A percentile compares a stretch with the other conserved stretches of the same genome.
Evolutionary conservation across 2,797 vertebrate genomes (phyloP).

Genomic region (Stomatorhinus walkeri): DNA sequence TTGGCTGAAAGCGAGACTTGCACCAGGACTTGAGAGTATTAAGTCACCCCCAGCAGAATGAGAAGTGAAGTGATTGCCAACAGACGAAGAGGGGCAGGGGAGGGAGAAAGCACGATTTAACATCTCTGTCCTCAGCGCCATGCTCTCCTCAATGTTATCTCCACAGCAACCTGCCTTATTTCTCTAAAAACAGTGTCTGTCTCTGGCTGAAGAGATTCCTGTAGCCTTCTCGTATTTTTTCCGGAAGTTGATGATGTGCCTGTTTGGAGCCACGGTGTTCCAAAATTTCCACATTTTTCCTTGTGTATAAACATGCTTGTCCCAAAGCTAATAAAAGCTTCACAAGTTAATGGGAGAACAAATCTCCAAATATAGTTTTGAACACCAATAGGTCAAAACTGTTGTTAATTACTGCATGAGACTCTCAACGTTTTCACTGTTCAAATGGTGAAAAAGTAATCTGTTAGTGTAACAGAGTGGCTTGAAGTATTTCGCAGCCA

Average conservation of each 20-base stretch:
- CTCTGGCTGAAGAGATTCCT: not conserved
- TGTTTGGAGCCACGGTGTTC: not conserved
- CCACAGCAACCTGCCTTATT: slow-evolving; percentile 8
- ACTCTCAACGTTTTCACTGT: not conserved
- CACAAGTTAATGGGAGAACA: not conserved
- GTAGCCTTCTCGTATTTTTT: not conserved
- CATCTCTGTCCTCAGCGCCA: not conserved
- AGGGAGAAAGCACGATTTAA: slow-evolving; percentile 26
- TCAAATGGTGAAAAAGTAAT: slow-evolving; percentile 2
- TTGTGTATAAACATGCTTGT: not conserved
- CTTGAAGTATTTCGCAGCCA: not conserved
- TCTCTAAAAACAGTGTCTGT: not conserved
- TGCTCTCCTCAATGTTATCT: not conserved
- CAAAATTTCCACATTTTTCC: not conserved
- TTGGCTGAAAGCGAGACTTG: slow-evolving; percentile 47
- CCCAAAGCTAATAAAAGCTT: not conserved
- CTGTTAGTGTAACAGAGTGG: not conserved
- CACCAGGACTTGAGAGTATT: slow-evolving; percentile 27
- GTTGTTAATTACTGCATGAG: not conserved
- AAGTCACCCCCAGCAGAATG: slow-evolving; percentile 66
- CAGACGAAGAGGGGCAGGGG: slow-evolving; percentile 32
- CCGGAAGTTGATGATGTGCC: not conserved
- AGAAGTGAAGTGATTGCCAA: slow-evolving; percentile 42
- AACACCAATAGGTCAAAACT: not conserved
- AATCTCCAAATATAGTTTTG: not conserved